phyloP scores from a whole-genome alignment of 2,113 vertebrate genomes.

The Pogona vitticeps region DNA sequence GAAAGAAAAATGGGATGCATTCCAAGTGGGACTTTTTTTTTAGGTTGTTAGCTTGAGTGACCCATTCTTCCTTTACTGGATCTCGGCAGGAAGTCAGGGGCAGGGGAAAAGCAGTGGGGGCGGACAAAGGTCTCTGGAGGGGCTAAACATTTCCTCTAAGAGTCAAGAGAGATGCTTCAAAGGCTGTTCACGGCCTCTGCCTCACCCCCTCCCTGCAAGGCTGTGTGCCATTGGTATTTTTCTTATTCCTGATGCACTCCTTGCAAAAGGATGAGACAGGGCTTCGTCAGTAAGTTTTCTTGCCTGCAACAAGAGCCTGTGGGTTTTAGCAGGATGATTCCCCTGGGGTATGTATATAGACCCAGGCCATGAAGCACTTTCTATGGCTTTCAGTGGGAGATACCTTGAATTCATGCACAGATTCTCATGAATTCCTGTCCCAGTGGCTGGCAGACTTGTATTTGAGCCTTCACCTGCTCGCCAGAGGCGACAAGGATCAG shows the following conservation, averaged over 20 bases:
- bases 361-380: too few relatives aligned
- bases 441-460: background rate
- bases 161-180: background rate
- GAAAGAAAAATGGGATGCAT: slow-evolving; percentile 16
- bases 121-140: too few relatives aligned
- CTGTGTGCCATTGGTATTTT: background rate
- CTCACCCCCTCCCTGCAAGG: too few relatives aligned
- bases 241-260: too few relatives aligned
- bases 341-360: too few relatives aligned
- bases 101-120: too few relatives aligned
- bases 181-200: background rate
- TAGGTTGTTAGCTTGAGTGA: slow-evolving; percentile 4
- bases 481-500: background rate
- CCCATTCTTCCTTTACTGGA: slow-evolving; percentile 39
- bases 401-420: background rate
- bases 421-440: background rate
- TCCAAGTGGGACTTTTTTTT: slow-evolving; percentile 57
- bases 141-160: too few relatives aligned
- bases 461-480: background rate
- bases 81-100: slow-evolving; percentile 36
- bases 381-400: background rate
- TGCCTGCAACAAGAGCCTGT: too few relatives aligned
- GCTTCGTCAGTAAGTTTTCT: too few relatives aligned
- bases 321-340: too few relatives aligned
- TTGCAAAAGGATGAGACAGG: background rate